A percentile compares a stretch with the other conserved stretches of the same genome.
Evolutionary conservation across 2,113 vertebrate species (phyloP).

Genomic region (Otocyon megalotis): DNA sequence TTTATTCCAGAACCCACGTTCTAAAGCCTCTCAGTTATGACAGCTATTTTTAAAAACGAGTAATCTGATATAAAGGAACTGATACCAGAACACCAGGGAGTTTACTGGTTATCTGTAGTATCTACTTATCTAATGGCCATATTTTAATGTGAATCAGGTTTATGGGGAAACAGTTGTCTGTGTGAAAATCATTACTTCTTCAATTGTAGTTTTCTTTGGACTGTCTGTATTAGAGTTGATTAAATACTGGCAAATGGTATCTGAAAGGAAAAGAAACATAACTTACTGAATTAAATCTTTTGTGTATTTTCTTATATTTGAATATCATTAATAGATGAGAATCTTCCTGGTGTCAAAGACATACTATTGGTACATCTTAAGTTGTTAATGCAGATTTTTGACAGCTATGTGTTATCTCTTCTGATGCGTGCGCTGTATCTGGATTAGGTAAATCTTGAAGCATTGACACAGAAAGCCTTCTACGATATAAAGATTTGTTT

Average conservation of each 20-base stretch:
- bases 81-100: neutral
- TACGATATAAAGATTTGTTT: neutral
- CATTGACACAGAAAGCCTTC: neutral
- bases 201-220: constrained; percentile 35
- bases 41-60: neutral
- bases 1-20: constrained; percentile 33
- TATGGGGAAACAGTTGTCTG: neutral
- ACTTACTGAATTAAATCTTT: constrained; percentile 27
- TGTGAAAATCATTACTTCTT: constrained; percentile 32
- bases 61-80: constrained; percentile 39
- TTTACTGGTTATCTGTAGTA: neutral
- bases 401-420: neutral
- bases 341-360: neutral
- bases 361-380: neutral
- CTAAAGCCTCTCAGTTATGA: constrained; percentile 33
- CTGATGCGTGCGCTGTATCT: neutral
- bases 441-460: constrained; percentile 33
- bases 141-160: constrained; percentile 59
- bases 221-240: constrained; percentile 21
- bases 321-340: constrained; percentile 12
- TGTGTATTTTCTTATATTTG: constrained; percentile 33
- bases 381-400: neutral
- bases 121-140: neutral
- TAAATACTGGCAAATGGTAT: neutral
- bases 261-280: constrained; percentile 35